Base-by-base conservation (phyloP, 2,797 vertebrate genomes). In the Oreortyx pictus region DNA sequence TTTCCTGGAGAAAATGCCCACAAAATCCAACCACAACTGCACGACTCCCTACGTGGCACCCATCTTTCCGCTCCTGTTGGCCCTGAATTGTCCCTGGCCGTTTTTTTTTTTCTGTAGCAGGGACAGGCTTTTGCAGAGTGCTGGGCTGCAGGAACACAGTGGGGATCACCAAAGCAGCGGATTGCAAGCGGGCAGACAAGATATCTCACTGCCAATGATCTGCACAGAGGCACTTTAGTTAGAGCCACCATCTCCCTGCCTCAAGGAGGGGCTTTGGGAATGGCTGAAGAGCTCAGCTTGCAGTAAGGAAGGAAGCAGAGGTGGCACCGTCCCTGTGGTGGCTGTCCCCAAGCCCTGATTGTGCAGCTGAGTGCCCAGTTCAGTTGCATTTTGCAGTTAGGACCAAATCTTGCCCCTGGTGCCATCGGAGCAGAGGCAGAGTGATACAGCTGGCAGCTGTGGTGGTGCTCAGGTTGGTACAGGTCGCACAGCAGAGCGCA, bases 31-130 rank as follows among this genome's bases (percentile, higher is more conserved):
- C 59, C 46, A 67, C 44, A 29, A 46, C 76, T n/a, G 3, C 2
- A 0, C 37, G 3, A 1, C 41, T 78, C 49, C 23, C 18, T 24
- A 0, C 3, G 5, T 44, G 15, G 31, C 6, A 3, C 24, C 60
- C 57, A 20, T 11, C 10, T 71, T 68, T 35, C 56, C 27, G 19
- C 46, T 39, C 4, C 39, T 11, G 27, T 52, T 52, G 59, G 62
- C 64, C 50, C 16, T 25, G 49, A 16, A 11, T 16, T 78, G 23
- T 43, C 54, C n/a, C 3, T 1, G 16, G 11, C 6, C 59, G 13
- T 81, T 71, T 29, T 23, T 15, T 56, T 50, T 37, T 41, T 41
- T 41, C 14, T 41, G 1, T 14, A 66, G 82, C 39, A 6, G 62
- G 66, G 74, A 66, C 24, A 66, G 52, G 6, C n/a, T 47, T 47